Evolutionary conservation across 92 coral and sea anemone genomes (phyloP), one percentile per base, ranked within the genome.

Genomic region (Palythoa grandiflora): DNA sequence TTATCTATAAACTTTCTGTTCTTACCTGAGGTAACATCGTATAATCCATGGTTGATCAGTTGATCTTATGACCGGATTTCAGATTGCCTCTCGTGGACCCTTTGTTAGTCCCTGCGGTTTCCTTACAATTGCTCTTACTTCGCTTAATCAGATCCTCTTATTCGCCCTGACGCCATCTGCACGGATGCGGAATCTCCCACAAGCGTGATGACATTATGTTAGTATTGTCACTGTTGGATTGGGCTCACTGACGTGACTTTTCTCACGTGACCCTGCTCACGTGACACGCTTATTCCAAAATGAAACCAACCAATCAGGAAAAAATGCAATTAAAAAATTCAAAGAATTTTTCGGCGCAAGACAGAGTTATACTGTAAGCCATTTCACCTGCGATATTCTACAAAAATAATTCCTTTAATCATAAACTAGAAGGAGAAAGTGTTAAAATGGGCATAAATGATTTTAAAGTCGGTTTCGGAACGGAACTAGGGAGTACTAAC

Each of bases 161-260:
- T 74, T 84, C 72, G 38, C 28, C 51, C 94, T 91, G 80, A 90
- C 98, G 98, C 91, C 93, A 95, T 91, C 78, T 52, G 83, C 71
- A 44, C 74, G 85, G 91, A 54, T 73, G 68, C 75, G 75, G 76
- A 80, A 53, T 73, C 63, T 57, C 75, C 39, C 44, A 72, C 80
- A 39, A 38, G 54, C 87, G 54, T 93, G 96, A 93, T 95, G 96
- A 88, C 96, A 91, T 89, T 88, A 88, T 89, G 75, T 88, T 88
- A 91, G 88, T 88, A 80, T 91, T 86, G 94, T 95, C 96, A 90
- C 91, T 87, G 92, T 91, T 92, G 91, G 87, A 89, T 93, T 93
- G 88, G 96, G 98, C 90, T 88, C 85, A 89, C 90, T 95, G 98
- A 94, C 98, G 98, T 91, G 92, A 95, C 93, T 89, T 2, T 83